phyloP scores from a whole-genome alignment of 2,113 vertebrate genomes.

The Sialia sialis region DNA sequence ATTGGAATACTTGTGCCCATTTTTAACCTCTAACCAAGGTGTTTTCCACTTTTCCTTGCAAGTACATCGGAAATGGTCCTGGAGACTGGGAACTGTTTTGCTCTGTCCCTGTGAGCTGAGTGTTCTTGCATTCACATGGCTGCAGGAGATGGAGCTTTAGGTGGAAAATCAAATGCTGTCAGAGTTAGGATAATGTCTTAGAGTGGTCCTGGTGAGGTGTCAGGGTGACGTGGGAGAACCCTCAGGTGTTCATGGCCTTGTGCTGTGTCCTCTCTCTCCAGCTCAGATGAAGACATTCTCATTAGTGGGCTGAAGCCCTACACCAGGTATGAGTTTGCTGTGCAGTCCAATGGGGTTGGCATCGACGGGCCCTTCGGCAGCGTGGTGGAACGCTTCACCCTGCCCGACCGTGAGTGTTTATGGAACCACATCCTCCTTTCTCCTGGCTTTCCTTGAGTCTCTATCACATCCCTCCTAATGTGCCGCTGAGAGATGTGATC shows the following conservation, averaged over 20 bases:
- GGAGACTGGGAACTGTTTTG: background rate
- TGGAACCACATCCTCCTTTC: background rate
- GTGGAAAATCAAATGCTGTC: background rate
- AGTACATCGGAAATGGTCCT: background rate
- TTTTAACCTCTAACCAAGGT: background rate
- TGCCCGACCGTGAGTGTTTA: slow-evolving; percentile 86
- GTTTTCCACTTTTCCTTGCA: background rate
- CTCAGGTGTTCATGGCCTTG: background rate
- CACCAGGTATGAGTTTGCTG: slow-evolving; percentile 92
- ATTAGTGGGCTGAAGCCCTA: slow-evolving; percentile 90
- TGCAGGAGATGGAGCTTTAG: background rate
- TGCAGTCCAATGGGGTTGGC: slow-evolving; percentile 89
- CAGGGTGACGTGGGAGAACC: background rate
- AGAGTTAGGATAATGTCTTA: background rate
- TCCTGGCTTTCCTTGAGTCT: background rate
- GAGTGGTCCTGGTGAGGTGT: background rate
- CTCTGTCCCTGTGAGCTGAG: background rate
- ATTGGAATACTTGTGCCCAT: background rate
- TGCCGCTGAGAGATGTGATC: background rate
- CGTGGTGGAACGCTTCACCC: slow-evolving; percentile 87
- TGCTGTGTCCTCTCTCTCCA: slow-evolving; percentile 37
- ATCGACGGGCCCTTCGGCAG: slow-evolving; percentile 87
- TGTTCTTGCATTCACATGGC: background rate
- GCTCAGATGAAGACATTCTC: slow-evolving; percentile 88
- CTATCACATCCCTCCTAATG: background rate